These are phyloP conservation scores for Bovichtus diacanthus DNA, from an alignment of 2,797 vertebrate genomes.

Conservation along the genomic window DNA sequence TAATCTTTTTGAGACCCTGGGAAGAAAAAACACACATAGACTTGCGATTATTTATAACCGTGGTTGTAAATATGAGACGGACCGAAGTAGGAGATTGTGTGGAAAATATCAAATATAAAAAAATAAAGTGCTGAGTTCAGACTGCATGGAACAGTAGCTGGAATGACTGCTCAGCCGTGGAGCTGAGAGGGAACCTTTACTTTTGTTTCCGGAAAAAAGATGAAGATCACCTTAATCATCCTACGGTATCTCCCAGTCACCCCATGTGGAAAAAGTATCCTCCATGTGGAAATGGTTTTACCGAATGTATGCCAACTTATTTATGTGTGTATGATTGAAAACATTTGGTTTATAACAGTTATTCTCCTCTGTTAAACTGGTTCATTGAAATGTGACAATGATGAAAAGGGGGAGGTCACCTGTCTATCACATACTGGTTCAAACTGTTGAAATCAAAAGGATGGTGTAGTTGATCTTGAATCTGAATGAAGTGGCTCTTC, in stretches of 20 bases:
- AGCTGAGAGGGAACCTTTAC: constrained; percentile 26
- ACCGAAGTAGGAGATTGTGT: constrained; percentile 52
- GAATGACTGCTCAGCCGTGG: constrained; percentile 36
- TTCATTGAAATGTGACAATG: background rate
- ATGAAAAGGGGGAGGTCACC: constrained; percentile 7
- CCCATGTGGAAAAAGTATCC: background rate
- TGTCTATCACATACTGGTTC: constrained; percentile 40
- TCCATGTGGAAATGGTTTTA: constrained; percentile 20
- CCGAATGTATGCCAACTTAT: constrained; percentile 60
- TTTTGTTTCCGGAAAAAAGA: constrained; percentile 15
- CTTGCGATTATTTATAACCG: constrained; percentile 34
- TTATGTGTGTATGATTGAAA: constrained; percentile 38
- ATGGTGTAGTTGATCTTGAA: background rate
- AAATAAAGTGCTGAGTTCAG: constrained; percentile 22
- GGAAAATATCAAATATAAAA: constrained; percentile 21
- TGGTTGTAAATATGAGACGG: constrained; percentile 64
- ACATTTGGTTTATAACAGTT: background rate
- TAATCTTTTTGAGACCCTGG: constrained; percentile 7
- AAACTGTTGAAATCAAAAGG: background rate
- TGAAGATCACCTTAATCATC: constrained; percentile 13
- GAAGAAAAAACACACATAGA: constrained; percentile 23
- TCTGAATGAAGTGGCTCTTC: background rate
- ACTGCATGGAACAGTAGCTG: constrained; percentile 42
- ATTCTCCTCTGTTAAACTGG: background rate
- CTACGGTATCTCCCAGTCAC: constrained; percentile 4